Evolutionary conservation across 1,140 invertebrate species (phyloP).

Genomic region (Portunus trituberculatus): DNA sequence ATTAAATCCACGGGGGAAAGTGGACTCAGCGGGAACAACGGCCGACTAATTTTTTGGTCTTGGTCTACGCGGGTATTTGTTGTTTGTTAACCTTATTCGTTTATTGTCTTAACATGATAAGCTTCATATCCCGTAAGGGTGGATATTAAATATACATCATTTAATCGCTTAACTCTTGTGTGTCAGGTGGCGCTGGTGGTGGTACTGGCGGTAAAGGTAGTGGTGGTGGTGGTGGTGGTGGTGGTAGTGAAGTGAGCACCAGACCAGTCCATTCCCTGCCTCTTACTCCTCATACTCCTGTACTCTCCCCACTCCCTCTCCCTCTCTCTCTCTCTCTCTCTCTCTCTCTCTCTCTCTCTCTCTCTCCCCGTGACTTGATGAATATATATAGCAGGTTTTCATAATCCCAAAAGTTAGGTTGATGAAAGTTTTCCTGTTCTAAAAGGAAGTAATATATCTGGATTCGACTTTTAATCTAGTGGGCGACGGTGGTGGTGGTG

Average conservation of each 20-base stretch:
- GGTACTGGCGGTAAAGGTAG: background rate
- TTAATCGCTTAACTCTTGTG: slow-evolving; percentile 64
- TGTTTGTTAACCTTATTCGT: slow-evolving; percentile 72
- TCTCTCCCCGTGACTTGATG: background rate
- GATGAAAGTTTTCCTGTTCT: background rate
- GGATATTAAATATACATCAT: slow-evolving; percentile 69
- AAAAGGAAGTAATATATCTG: background rate
- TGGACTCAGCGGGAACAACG: slow-evolving; percentile 70
- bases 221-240: too few species aligned
- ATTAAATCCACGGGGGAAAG: slow-evolving; percentile 71
- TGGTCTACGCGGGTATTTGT: slow-evolving; percentile 62
- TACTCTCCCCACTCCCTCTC: background rate
- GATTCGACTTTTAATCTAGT: background rate
- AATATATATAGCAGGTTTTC: background rate
- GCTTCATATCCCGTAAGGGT: slow-evolving; percentile 47
- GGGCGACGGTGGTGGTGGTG: too few species aligned
- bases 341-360: background rate
- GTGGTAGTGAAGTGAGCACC: background rate
- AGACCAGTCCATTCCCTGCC: background rate
- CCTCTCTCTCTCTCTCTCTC: background rate
- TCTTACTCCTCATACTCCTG: background rate
- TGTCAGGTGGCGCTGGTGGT: background rate
- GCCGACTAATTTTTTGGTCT: slow-evolving; percentile 61
- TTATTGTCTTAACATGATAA: slow-evolving; percentile 76
- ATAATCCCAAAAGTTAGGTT: slow-evolving; percentile 1